Conservation (phyloP, 2,113 vertebrate genomes). For the Rana temporaria region DNA sequence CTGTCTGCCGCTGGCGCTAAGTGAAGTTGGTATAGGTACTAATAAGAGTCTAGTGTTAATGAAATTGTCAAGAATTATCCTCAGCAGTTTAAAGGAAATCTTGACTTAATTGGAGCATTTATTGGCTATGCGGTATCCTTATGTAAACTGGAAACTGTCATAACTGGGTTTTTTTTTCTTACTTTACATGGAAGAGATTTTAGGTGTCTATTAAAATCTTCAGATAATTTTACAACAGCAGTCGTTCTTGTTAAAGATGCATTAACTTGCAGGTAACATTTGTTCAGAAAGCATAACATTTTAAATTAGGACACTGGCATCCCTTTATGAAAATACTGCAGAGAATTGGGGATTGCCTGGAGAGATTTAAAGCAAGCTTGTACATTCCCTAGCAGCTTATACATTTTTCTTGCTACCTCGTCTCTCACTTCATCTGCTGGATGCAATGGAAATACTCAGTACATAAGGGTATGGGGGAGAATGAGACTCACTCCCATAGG, state of each 20-base stretch:
- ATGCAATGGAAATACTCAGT: too few relatives aligned
- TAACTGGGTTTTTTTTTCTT: slow-evolving; percentile 33
- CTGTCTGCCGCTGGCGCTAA: slow-evolving; percentile 55
- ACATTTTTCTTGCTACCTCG: too few relatives aligned
- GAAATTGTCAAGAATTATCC: slow-evolving; percentile 58
- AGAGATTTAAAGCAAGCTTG: too few relatives aligned
- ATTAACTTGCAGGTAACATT: neutral
- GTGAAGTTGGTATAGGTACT: slow-evolving; percentile 57
- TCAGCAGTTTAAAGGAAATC: slow-evolving; percentile 58
- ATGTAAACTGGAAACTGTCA: slow-evolving; percentile 49
- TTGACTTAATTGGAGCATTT: slow-evolving; percentile 58
- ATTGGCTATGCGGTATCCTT: slow-evolving; percentile 52
- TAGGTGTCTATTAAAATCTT: slow-evolving; percentile 29
- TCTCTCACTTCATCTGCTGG: too few relatives aligned
- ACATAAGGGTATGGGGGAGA: too few relatives aligned
- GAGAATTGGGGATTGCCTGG: neutral
- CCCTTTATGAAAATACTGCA: neutral
- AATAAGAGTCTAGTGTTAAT: slow-evolving; percentile 58
- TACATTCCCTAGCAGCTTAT: too few relatives aligned
- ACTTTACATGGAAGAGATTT: slow-evolving; percentile 33
- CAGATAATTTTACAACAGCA: slow-evolving; percentile 20
- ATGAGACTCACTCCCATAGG: too few relatives aligned
- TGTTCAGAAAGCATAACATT: neutral
- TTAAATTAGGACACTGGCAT: neutral
- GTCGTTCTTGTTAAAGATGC: slow-evolving; percentile 1